These are phyloP conservation scores for Allygus modestus DNA, from an alignment of 2,888 invertebrate genomes.

Conservation along the genomic window DNA sequence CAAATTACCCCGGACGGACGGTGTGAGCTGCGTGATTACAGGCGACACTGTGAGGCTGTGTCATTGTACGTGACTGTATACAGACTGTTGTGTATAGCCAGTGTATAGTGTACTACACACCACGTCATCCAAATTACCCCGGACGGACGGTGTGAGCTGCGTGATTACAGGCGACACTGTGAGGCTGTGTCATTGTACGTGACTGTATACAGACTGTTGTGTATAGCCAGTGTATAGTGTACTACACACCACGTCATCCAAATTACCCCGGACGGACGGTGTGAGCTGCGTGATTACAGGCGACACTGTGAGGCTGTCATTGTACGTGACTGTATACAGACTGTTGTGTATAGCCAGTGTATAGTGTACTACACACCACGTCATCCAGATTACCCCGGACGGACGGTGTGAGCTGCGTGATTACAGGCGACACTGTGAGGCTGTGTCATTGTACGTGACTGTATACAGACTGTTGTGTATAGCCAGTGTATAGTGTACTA, in stretches of 20 bases:
- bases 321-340: too few relatives aligned
- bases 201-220: neutral
- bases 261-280: constrained; percentile 12
- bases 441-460: neutral
- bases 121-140: neutral
- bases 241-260: neutral
- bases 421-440: neutral
- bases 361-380: constrained; percentile 3
- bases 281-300: neutral
- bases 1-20: constrained; percentile 11
- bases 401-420: constrained; percentile 12
- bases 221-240: constrained; percentile 3
- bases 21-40: neutral
- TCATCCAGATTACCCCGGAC: constrained; percentile 15
- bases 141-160: neutral
- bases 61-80: too few relatives aligned
- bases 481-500: constrained; percentile 12
- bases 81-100: neutral
- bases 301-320: too few relatives aligned
- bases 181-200: too few relatives aligned
- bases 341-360: constrained; percentile 1
- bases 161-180: too few relatives aligned
- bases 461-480: constrained; percentile 2
- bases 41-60: too few relatives aligned
- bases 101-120: constrained; percentile 10